Percentiles rank a stretch among this genome's conserved stretches.
Conservation (phyloP, 2,113 vertebrate species). For the Eubucco bourcierii region DNA sequence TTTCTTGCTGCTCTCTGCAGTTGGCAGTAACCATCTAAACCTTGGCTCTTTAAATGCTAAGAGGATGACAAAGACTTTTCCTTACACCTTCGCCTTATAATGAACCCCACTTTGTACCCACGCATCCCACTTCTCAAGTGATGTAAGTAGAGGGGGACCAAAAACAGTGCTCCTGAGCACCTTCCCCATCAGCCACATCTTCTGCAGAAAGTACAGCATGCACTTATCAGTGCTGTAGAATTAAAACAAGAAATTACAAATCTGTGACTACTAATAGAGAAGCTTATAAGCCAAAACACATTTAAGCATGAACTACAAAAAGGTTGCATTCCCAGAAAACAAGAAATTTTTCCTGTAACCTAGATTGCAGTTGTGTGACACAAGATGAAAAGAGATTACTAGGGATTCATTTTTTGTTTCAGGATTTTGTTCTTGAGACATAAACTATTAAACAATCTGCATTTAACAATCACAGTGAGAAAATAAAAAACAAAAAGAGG, state of each 20-base stretch:
- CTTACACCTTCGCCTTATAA: background rate
- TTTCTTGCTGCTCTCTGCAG: background rate
- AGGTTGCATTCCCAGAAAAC: background rate
- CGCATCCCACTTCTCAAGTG: background rate
- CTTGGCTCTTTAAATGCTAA: background rate
- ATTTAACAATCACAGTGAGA: background rate
- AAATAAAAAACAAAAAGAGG: background rate
- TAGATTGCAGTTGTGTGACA: background rate
- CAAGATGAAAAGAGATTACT: background rate
- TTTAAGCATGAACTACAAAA: background rate
- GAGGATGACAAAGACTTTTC: background rate
- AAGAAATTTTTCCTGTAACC: background rate
- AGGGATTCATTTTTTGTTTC: background rate
- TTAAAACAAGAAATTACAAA: background rate
- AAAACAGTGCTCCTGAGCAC: background rate
- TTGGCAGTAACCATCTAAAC: background rate
- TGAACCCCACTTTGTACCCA: background rate
- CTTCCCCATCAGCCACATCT: background rate
- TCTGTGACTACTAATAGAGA: background rate
- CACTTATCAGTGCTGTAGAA: background rate
- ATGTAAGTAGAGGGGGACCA: accelerated
- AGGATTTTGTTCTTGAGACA: background rate
- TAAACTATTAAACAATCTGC: background rate
- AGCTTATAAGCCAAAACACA: background rate
- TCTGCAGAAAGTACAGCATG: background rate